phyloP scores from a whole-genome alignment of 35 echinoderm and acorn worm species.

The Diadema setosum region DNA sequence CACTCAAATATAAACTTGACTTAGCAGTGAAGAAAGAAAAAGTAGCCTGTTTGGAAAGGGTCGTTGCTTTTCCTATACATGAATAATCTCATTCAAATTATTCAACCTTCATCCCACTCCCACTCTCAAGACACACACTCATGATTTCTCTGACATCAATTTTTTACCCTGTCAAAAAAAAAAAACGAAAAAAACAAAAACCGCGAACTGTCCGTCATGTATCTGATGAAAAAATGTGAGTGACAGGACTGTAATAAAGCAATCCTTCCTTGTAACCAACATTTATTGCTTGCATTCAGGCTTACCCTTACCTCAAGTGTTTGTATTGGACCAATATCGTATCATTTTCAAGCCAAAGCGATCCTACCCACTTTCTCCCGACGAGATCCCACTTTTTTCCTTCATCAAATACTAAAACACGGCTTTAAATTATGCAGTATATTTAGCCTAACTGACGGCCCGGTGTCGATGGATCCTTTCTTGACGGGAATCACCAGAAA shows the following conservation, averaged over 20 bases:
- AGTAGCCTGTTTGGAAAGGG: too few relatives aligned
- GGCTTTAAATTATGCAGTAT: not conserved
- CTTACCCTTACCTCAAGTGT: not conserved
- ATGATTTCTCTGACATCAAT: too few relatives aligned
- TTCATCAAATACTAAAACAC: not conserved
- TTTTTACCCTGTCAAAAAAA: too few relatives aligned
- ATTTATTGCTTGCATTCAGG: not conserved
- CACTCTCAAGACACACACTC: too few relatives aligned
- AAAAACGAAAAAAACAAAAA: not conserved
- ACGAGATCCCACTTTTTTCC: not conserved
- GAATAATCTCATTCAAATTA: too few relatives aligned
- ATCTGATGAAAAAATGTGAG: not conserved
- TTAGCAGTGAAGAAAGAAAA: too few relatives aligned
- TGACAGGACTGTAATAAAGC: not conserved
- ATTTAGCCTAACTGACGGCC: not conserved
- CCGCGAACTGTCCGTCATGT: not conserved
- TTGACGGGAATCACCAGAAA: not conserved
- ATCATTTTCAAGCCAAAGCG: not conserved
- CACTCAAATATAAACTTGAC: too few relatives aligned
- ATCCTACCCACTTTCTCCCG: not conserved
- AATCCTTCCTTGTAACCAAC: not conserved
- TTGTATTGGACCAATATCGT: constrained; percentile 10
- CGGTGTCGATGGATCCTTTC: not conserved
- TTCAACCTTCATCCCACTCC: too few relatives aligned
- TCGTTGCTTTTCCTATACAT: too few relatives aligned